phyloP scores from a whole-genome alignment of 2,113 vertebrate genomes.

The Campylorhamphus procurvoides region DNA sequence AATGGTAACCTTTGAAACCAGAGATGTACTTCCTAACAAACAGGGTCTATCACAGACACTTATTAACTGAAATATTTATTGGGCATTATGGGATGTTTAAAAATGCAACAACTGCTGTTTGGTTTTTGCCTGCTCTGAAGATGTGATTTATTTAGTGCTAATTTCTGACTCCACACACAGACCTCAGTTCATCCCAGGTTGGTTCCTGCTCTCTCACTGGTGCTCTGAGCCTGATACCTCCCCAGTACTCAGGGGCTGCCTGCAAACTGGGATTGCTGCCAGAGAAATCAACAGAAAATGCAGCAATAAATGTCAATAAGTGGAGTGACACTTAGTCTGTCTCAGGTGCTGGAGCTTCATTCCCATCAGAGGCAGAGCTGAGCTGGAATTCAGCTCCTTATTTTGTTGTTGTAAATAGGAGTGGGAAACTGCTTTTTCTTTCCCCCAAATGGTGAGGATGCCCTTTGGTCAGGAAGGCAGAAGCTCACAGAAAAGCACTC shows the following conservation, averaged over 20 bases:
- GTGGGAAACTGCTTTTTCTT: background rate
- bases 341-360: background rate
- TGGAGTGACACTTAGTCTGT: background rate
- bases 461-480: background rate
- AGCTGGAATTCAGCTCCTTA: background rate
- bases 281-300: background rate
- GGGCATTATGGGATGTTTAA: background rate
- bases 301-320: background rate
- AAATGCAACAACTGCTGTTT: background rate
- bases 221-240: background rate
- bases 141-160: background rate
- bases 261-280: background rate
- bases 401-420: background rate
- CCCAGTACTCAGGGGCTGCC: fast-evolving
- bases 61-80: slow-evolving; percentile 7
- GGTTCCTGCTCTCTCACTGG: background rate
- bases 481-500: background rate
- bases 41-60: background rate
- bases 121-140: background rate
- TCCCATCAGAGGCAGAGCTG: background rate
- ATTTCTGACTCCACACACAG: background rate
- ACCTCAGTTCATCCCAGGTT: background rate
- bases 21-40: background rate
- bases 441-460: background rate
- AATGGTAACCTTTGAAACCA: background rate